Conservation (phyloP, 2,113 vertebrate species). For the Hippocampus zosterae region DNA sequence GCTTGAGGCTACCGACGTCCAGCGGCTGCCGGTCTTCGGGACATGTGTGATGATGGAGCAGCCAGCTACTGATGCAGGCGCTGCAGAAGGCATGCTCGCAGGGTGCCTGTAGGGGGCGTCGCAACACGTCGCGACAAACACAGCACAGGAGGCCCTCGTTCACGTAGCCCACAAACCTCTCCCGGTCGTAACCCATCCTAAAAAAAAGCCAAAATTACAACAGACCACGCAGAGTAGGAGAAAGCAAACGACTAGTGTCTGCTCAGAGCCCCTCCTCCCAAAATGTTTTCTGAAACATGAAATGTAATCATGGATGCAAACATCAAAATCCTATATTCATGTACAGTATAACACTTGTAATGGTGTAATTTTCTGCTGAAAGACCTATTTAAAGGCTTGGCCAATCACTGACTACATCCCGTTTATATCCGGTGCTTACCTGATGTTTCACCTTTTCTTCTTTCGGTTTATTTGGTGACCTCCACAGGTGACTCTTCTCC, state of each 20-base stretch:
- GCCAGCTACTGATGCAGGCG: constrained; percentile 83
- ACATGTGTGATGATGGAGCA: constrained; percentile 80
- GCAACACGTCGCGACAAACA: constrained; percentile 82
- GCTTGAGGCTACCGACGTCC: constrained; percentile 73
- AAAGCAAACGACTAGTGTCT: not conserved
- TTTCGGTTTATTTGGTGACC: constrained; percentile 10
- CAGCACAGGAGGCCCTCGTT: constrained; percentile 86
- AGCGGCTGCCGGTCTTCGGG: constrained; percentile 83
- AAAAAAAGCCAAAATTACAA: not conserved
- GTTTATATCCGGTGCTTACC: constrained; percentile 37
- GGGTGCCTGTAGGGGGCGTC: constrained; percentile 84
- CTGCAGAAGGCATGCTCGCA: constrained; percentile 87
- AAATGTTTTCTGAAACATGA: too few relatives aligned
- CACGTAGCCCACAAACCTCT: constrained; percentile 86
- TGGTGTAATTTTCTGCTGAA: not conserved
- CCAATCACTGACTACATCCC: not conserved
- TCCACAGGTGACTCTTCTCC: constrained; percentile 1
- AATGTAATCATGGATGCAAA: too few relatives aligned
- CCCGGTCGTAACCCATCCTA: constrained; percentile 85
- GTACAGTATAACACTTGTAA: not conserved
- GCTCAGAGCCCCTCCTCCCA: too few relatives aligned
- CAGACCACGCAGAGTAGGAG: too few relatives aligned
- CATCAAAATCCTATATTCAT: too few relatives aligned
- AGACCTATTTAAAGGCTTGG: not conserved
- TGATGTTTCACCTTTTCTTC: constrained; percentile 31